Conservation (phyloP, 2,888 invertebrate genomes). For the Exephanes ischioxanthus region DNA sequence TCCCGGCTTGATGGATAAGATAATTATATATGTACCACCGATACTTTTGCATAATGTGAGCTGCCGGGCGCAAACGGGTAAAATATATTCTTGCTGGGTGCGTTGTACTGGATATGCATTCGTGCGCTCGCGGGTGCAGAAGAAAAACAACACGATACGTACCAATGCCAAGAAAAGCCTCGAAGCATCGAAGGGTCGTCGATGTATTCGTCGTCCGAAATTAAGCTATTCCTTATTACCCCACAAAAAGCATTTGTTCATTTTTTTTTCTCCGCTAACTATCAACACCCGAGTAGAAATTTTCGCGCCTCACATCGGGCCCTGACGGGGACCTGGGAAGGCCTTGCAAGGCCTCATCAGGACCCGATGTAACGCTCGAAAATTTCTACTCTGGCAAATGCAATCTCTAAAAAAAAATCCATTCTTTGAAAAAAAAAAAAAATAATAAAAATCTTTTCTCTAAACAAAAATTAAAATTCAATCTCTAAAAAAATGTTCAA, state of each 20-base stretch:
- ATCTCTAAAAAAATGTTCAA: too few species aligned
- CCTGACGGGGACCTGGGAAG: too few species aligned
- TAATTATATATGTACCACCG: slow-evolving; percentile 66
- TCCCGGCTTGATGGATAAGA: slow-evolving; percentile 71
- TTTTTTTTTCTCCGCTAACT: neutral
- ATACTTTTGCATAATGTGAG: slow-evolving; percentile 64
- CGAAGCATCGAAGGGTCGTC: neutral
- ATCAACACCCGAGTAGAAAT: too few species aligned
- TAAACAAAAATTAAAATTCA: too few species aligned
- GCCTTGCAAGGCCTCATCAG: too few species aligned
- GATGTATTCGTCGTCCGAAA: neutral
- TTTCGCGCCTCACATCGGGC: too few species aligned
- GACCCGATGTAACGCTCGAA: too few species aligned
- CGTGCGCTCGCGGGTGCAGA: neutral
- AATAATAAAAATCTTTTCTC: too few species aligned
- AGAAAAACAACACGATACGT: slow-evolving; percentile 21
- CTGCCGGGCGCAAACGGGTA: slow-evolving; percentile 53
- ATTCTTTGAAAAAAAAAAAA: too few species aligned
- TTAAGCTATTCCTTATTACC: neutral
- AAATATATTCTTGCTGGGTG: slow-evolving; percentile 48
- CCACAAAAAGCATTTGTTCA: neutral
- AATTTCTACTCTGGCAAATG: neutral
- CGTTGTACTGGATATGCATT: neutral
- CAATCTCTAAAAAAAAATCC: neutral
- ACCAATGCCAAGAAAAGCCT: neutral